phyloP scores from a whole-genome alignment of 1,140 invertebrate genomes.

The Aleiodes sp. region DNA sequence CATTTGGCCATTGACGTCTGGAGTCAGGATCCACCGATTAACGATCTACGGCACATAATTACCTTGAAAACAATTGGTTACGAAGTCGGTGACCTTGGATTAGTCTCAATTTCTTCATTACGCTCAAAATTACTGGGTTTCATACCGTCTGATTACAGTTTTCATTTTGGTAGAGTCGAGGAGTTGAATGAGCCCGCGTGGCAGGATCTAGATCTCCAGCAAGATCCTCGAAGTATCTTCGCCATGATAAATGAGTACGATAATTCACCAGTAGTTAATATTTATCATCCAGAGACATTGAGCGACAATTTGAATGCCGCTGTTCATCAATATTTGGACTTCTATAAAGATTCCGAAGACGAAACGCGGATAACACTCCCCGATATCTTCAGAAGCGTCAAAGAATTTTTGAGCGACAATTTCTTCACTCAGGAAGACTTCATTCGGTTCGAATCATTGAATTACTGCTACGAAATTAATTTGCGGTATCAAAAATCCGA shows the following conservation, averaged over 20 bases:
- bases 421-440: not conserved
- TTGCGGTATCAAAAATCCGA: constrained; percentile 37
- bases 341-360: constrained; percentile 35
- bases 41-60: constrained; percentile 45
- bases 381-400: not conserved
- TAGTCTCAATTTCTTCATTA: constrained; percentile 53
- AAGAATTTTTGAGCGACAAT: constrained; percentile 17
- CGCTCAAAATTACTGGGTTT: constrained; percentile 51
- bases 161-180: constrained; percentile 43
- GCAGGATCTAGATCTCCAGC: constrained; percentile 55
- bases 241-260: constrained; percentile 54
- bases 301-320: constrained; percentile 44
- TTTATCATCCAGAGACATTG: constrained; percentile 48
- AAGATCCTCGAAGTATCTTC: constrained; percentile 56
- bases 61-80: constrained; percentile 54
- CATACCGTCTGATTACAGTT: constrained; percentile 37
- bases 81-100: constrained; percentile 56
- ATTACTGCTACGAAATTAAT: constrained; percentile 42
- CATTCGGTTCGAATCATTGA: constrained; percentile 15
- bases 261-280: constrained; percentile 47
- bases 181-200: constrained; percentile 56
- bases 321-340: constrained; percentile 42
- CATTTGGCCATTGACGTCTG: constrained; percentile 49
- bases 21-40: constrained; percentile 41
- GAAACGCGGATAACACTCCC: not conserved